Conservation (phyloP, 2,113 vertebrate species). For the Hemiscyllium ocellatum region DNA sequence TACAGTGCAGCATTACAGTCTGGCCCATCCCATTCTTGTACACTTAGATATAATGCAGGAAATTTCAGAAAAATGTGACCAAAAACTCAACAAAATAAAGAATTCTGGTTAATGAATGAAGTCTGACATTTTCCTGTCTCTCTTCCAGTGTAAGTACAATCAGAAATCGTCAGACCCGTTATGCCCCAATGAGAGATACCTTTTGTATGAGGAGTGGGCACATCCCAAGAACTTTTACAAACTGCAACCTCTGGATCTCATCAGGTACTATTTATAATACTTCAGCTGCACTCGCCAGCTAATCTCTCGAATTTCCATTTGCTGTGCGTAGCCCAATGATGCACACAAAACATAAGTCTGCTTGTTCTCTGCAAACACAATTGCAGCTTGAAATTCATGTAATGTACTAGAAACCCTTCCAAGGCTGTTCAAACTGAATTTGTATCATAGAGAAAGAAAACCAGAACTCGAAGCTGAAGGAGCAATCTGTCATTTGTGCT, state of each 20-base stretch:
- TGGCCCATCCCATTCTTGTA: not conserved
- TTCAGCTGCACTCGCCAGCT: too few relatives aligned
- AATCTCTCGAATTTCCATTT: too few relatives aligned
- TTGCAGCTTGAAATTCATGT: too few relatives aligned
- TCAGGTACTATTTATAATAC: slow-evolving; percentile 63
- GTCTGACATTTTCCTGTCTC: slow-evolving; percentile 39
- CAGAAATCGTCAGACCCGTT: slow-evolving; percentile 57
- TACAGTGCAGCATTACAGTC: not conserved
- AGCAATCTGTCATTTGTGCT: not conserved
- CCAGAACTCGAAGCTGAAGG: not conserved
- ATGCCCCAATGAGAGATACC: slow-evolving; percentile 72
- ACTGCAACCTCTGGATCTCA: slow-evolving; percentile 79
- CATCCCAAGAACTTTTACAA: slow-evolving; percentile 85
- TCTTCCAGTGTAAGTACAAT: slow-evolving; percentile 67
- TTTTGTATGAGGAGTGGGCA: slow-evolving; percentile 82
- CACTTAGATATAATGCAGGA: not conserved
- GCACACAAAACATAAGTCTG: too few relatives aligned
- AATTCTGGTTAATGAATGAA: not conserved
- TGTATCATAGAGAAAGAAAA: not conserved
- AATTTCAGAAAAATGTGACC: not conserved
- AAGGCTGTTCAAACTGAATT: not conserved
- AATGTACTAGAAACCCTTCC: too few relatives aligned
- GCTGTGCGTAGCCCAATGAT: too few relatives aligned
- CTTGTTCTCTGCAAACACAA: too few relatives aligned
- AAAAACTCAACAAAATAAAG: not conserved